Base-by-base conservation (phyloP, 2,113 vertebrate species). In the Psittacus erithacus region DNA sequence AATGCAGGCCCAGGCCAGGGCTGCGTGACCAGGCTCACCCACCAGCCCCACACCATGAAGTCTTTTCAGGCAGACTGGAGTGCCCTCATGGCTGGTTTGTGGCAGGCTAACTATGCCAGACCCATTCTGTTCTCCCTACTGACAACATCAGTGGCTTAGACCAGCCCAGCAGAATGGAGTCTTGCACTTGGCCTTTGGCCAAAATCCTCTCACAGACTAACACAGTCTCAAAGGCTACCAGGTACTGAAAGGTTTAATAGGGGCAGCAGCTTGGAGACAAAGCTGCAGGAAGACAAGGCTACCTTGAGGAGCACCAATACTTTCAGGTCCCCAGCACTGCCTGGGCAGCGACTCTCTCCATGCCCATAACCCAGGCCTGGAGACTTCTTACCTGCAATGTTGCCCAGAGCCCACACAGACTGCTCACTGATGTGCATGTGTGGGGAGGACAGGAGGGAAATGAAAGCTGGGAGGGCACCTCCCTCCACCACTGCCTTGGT, bases 371-470 rank as follows among this genome's bases (percentile, higher is more conserved):
- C 62, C 38, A 39, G 28, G 14, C 35, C 63, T 38, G 59, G 52
- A 67, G 41, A 38, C 13, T 15, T 8, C 13, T 97, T 88, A 99
- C 99, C 99, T 86, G 99, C 99, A 6, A 99, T 98, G 69, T 99
- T 99, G 28, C 99, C 99, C 39, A 99, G 96, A 4, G 99, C 99
- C 99, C 99, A 99, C 70, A 99, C 98, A 0, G 99, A 95, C 96
- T 99, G 99, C 83, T 99, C 99, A 2, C 99, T 99, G 97, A 99
- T 98, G 83, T 98, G 98, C 95, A 98, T 69, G 78, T 98, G 85
- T 0, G 99, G 98, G 8, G 99, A 99, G 7, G 98, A 97, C 71
- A 99, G 96, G 60, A 99, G 97, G 39, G 96, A 60, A 14, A 99
- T 97, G 82, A 99, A 98, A 29, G 98, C 97, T 44, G 98, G 98